phyloP scores from a whole-genome alignment of 1,140 invertebrate genomes.

The Hypothenemus hampei region DNA sequence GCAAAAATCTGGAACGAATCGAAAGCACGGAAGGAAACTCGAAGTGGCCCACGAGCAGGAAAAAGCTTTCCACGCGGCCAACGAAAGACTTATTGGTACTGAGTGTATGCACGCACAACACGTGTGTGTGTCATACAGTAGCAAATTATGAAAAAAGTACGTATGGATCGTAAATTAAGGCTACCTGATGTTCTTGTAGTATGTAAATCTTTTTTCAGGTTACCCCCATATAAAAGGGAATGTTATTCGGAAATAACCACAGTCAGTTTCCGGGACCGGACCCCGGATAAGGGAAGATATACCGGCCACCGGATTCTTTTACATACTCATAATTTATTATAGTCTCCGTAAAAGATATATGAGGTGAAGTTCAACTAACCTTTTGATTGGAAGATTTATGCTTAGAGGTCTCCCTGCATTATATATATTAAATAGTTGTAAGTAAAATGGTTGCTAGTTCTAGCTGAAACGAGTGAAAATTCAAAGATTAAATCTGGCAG shows the following conservation, averaged over 20 bases:
- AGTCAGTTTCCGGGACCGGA: conserved; percentile 14
- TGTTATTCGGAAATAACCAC: conserved; percentile 13
- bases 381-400: conserved; percentile 26
- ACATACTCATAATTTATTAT: conserved; percentile 19
- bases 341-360: conserved; percentile 12
- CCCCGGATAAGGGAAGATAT: conserved; percentile 11
- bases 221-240: no score
- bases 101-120: no score
- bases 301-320: conserved; percentile 20
- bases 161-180: no score
- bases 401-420: not conserved
- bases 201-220: no score
- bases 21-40: conserved; percentile 9
- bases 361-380: conserved; percentile 9
- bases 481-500: not conserved
- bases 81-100: no score
- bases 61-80: conserved; percentile 8
- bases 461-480: not conserved
- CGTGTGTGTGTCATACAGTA: no score
- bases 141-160: no score
- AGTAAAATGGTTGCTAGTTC: not conserved
- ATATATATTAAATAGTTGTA: not conserved
- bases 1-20: conserved; percentile 12
- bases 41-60: conserved; percentile 18
- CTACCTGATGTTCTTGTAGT: no score